Conservation (phyloP, 1,140 invertebrate species). For the Macrobrachium rosenbergii region DNA sequence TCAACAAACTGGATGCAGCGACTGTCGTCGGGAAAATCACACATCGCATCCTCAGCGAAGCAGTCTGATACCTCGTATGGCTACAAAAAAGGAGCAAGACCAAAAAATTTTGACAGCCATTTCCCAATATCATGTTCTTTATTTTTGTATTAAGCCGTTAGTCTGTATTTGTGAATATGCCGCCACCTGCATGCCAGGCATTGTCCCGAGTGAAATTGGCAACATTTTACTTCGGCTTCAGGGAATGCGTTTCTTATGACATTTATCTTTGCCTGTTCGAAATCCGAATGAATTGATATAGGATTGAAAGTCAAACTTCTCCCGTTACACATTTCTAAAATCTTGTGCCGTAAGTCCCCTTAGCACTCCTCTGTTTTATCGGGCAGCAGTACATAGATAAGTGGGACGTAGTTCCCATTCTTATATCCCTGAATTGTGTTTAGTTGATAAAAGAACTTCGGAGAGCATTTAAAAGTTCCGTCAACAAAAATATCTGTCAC, state of each 20-base stretch:
- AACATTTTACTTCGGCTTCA: slow-evolving; percentile 1
- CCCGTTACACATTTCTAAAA: background rate
- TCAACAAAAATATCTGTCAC: slow-evolving; percentile 2
- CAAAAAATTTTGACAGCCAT: slow-evolving; percentile 10
- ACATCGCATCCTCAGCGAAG: slow-evolving; percentile 24
- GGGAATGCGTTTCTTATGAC: background rate
- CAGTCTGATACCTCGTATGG: background rate
- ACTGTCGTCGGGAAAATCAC: background rate
- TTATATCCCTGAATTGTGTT: background rate
- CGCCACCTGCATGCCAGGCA: slow-evolving; percentile 16
- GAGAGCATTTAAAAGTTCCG: slow-evolving; percentile 19
- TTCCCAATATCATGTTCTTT: slow-evolving; percentile 1
- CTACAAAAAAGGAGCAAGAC: background rate
- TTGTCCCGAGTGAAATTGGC: slow-evolving; percentile 2
- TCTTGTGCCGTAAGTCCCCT: background rate
- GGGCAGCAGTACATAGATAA: background rate
- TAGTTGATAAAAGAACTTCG: slow-evolving; percentile 7
- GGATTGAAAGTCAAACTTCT: slow-evolving; percentile 4
- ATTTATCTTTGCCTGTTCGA: slow-evolving; percentile 25
- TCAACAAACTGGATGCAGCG: background rate
- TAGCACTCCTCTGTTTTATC: slow-evolving; percentile 13
- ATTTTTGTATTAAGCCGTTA: slow-evolving; percentile 4
- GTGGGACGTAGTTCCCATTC: slow-evolving; percentile 2
- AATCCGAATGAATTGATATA: slow-evolving; percentile 7
- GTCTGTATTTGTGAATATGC: background rate